These are phyloP conservation scores for Zeus faber DNA, from an alignment of 2,113 vertebrate genomes.

Conservation along the genomic window DNA sequence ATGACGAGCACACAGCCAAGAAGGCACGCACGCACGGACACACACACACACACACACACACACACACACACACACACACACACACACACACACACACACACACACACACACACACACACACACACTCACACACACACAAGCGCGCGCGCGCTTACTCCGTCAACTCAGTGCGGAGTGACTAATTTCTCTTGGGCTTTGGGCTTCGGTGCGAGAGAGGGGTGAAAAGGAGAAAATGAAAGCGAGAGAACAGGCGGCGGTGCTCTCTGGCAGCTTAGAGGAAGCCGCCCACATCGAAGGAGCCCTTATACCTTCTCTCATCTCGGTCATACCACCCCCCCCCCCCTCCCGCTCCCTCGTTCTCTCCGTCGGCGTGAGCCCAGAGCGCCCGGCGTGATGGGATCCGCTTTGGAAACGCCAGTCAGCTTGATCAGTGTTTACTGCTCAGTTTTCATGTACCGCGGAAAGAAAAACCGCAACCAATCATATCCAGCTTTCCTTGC, in stretches of 20 bases:
- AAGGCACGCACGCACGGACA: not conserved
- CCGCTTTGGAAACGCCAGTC: slow-evolving; percentile 24
- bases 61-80: not conserved
- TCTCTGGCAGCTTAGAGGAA: slow-evolving; percentile 50
- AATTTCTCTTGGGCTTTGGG: slow-evolving; percentile 76
- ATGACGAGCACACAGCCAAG: not conserved
- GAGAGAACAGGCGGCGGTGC: slow-evolving; percentile 41
- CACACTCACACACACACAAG: not conserved
- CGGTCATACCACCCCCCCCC: slow-evolving; percentile 31
- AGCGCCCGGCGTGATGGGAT: slow-evolving; percentile 16
- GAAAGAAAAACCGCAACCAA: not conserved
- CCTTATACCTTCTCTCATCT: slow-evolving; percentile 48
- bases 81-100: not conserved
- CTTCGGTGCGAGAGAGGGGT: slow-evolving; percentile 42
- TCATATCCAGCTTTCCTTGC: no score
- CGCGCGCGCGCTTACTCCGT: slow-evolving; percentile 6
- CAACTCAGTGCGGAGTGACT: slow-evolving; percentile 49
- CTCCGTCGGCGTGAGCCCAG: slow-evolving; percentile 23
- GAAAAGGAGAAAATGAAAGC: slow-evolving; percentile 61
- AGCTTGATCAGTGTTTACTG: slow-evolving; percentile 54
- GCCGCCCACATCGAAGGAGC: slow-evolving; percentile 45
- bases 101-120: not conserved
- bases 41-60: no score
- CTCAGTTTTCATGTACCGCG: not conserved
- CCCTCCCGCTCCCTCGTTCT: slow-evolving; percentile 31